Conservation (phyloP, 2,888 invertebrate genomes). For the Ceraclea dissimilis region DNA sequence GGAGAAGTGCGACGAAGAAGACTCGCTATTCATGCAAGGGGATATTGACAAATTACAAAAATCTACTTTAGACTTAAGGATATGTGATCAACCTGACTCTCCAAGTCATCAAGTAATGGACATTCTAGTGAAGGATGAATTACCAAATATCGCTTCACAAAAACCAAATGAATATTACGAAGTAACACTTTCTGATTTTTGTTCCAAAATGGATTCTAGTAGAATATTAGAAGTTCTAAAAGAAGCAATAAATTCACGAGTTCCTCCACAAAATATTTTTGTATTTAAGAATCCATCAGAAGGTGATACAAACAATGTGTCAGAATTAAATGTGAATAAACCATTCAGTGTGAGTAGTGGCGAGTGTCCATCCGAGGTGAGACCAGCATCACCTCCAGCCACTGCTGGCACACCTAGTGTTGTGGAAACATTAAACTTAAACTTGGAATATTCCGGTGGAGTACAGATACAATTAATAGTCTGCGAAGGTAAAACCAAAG, state of each 20-base stretch:
- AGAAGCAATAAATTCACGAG: constrained; percentile 68
- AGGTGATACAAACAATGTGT: constrained; percentile 39
- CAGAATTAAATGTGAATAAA: constrained; percentile 19
- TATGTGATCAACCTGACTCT: constrained; percentile 15
- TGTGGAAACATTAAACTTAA: constrained; percentile 48
- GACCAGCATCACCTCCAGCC: constrained; percentile 6
- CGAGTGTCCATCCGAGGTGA: constrained; percentile 21
- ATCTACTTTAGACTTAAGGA: constrained; percentile 40
- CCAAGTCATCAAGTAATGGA: constrained; percentile 1
- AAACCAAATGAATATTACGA: constrained; percentile 50
- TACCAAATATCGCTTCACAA: constrained; percentile 14
- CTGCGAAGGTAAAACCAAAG: constrained; percentile 62
- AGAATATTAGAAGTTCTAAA: constrained; percentile 75
- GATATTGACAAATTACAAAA: constrained; percentile 42
- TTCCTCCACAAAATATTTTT: constrained; percentile 56
- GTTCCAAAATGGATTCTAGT: constrained; percentile 70
- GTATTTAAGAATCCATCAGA: constrained; percentile 14
- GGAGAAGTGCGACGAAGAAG: constrained; percentile 37
- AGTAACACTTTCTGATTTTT: constrained; percentile 70
- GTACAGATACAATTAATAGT: constrained; percentile 80
- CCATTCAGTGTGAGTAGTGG: constrained; percentile 27
- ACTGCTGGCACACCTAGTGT: constrained; percentile 1
- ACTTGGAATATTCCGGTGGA: constrained; percentile 72
- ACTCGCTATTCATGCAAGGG: constrained; percentile 28
- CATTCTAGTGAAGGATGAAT: constrained; percentile 14